A percentile compares a stretch with the other conserved stretches of the same genome.
Conservation (phyloP, 2,113 vertebrate genomes). For the Periophthalmodon schlosseri region DNA sequence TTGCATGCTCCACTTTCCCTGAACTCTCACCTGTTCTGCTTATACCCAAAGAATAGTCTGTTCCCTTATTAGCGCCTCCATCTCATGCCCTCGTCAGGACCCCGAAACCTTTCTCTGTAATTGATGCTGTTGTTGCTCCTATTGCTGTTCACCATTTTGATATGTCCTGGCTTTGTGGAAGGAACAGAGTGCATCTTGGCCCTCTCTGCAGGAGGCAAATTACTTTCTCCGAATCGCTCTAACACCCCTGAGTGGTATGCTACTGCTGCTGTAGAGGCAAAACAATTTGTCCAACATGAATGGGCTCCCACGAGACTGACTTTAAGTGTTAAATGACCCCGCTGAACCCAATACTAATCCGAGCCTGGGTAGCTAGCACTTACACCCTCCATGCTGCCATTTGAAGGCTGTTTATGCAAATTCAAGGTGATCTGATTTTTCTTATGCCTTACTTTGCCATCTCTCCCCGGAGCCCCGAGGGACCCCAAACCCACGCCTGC, state of each 20-base stretch:
- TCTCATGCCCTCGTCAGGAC: constrained; percentile 38
- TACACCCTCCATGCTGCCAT: constrained; percentile 63
- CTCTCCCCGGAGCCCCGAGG: constrained; percentile 55
- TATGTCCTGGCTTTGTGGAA: constrained; percentile 37
- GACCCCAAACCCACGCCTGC: constrained; percentile 58
- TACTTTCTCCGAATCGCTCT: constrained; percentile 65
- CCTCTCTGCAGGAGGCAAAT: constrained; percentile 71
- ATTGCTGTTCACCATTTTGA: constrained; percentile 58
- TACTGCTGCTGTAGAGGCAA: constrained; percentile 65
- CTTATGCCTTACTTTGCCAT: constrained; percentile 68
- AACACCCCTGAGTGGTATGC: constrained; percentile 46
- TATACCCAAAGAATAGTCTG: constrained; percentile 9
- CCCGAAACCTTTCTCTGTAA: constrained; percentile 62
- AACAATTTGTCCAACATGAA: constrained; percentile 78
- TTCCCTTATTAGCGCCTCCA: constrained; percentile 49
- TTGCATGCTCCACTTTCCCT: constrained; percentile 42
- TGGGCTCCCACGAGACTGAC: constrained; percentile 70
- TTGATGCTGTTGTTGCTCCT: constrained; percentile 61
- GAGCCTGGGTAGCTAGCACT: constrained; percentile 65
- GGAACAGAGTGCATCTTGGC: constrained; percentile 60
- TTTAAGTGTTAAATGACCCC: constrained; percentile 78
- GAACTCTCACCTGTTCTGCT: constrained; percentile 26
- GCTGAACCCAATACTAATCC: constrained; percentile 76
- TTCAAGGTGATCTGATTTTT: constrained; percentile 79
- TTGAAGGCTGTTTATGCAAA: constrained; percentile 79